phyloP scores from a whole-genome alignment of 2,888 invertebrate genomes.

The Rutpela maculata region DNA sequence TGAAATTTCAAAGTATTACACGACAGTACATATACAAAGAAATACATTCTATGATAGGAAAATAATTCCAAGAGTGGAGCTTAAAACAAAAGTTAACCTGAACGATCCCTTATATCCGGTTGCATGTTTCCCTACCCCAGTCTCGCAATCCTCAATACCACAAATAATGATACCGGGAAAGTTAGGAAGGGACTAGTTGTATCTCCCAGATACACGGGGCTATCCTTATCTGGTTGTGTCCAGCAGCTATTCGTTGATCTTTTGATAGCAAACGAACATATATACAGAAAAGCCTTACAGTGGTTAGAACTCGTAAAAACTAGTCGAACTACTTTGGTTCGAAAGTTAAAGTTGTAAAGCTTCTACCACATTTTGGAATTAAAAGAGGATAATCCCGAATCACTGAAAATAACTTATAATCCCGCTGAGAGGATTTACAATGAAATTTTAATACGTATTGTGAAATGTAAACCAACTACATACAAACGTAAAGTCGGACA shows the following conservation, averaged over 20 bases:
- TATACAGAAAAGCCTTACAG: conserved; percentile 37
- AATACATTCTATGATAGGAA: background rate
- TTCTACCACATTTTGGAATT: conserved; percentile 22
- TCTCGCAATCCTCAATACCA: conserved; percentile 22
- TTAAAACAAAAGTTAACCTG: conserved; percentile 36
- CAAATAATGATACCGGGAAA: conserved; percentile 34
- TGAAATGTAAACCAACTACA: background rate
- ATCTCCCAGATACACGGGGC: conserved; percentile 17
- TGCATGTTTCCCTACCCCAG: conserved; percentile 7
- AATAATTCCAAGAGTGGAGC: conserved; percentile 12
- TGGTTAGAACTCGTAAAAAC: conserved; percentile 41
- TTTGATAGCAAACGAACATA: conserved; percentile 39
- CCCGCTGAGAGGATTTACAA: conserved; percentile 10
- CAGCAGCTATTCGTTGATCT: conserved; percentile 40
- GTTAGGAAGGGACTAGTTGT: conserved; percentile 36
- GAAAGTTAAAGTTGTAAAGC: conserved; percentile 36
- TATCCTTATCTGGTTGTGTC: conserved; percentile 29
- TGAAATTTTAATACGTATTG: conserved; percentile 13
- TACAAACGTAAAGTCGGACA: background rate
- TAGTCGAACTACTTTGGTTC: conserved; percentile 36
- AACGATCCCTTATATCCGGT: conserved; percentile 4
- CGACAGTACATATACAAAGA: background rate
- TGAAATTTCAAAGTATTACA: background rate
- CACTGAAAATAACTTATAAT: conserved; percentile 33
- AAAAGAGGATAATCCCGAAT: conserved; percentile 27